Evolutionary conservation across 2,797 vertebrate species (phyloP).

Genomic region (Vespertilio murinus): DNA sequence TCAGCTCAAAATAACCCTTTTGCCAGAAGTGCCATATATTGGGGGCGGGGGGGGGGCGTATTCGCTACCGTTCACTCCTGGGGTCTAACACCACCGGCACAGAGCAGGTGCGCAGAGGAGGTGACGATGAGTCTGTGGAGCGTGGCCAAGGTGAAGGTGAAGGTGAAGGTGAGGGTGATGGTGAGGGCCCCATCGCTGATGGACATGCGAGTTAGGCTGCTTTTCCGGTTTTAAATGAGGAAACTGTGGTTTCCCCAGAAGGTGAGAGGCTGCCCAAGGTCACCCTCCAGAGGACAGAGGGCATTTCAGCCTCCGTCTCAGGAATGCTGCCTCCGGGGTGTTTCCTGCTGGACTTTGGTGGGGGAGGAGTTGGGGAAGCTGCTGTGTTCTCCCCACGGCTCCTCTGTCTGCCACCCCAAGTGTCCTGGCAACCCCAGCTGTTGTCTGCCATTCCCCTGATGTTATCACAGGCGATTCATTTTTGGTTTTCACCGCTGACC

Average conservation of each 20-base stretch:
- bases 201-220: neutral
- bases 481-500: neutral
- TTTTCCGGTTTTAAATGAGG: slow-evolving; percentile 40
- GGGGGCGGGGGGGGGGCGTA: too few relatives aligned
- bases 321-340: neutral
- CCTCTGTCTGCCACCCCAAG: neutral
- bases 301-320: neutral
- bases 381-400: neutral
- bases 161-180: neutral
- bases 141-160: neutral
- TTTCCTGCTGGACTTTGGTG: neutral
- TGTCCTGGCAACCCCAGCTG: neutral
- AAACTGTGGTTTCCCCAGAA: neutral
- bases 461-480: neutral
- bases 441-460: neutral
- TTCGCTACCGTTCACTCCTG: neutral
- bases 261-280: neutral
- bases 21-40: neutral
- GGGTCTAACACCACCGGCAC: neutral
- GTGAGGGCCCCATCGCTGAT: neutral
- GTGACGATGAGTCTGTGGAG: neutral
- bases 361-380: neutral
- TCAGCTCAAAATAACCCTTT: neutral
- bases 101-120: neutral
- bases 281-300: neutral